Evolutionary conservation across 2,797 vertebrate species (phyloP).

Genomic region (Zonotrichia albicollis): DNA sequence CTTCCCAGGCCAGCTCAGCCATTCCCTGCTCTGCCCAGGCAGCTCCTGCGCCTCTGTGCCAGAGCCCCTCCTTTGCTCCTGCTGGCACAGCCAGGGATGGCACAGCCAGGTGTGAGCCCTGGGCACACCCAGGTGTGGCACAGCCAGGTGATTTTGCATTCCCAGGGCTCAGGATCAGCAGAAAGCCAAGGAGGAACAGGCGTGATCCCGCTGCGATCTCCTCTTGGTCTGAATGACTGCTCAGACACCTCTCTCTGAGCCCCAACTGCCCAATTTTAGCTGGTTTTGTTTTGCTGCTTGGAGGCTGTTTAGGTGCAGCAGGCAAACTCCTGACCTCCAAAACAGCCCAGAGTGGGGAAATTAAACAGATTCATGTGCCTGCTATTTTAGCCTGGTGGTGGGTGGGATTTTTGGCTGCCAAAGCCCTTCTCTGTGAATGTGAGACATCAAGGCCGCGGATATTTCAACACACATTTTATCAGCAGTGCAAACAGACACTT

Average conservation of each 20-base stretch:
- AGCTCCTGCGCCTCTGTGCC: background rate
- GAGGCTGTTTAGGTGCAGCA: background rate
- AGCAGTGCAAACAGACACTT: conserved; percentile 50
- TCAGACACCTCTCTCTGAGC: background rate
- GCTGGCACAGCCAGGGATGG: background rate
- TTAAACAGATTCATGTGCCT: background rate
- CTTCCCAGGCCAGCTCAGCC: background rate
- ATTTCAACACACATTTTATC: conserved; percentile 44
- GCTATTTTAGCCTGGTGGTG: background rate
- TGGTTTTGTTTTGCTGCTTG: background rate
- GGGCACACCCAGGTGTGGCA: background rate
- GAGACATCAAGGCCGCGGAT: conserved; percentile 30
- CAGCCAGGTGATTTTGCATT: fast-evolving
- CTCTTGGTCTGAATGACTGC: background rate
- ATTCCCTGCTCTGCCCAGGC: fast-evolving
- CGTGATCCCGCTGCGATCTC: background rate
- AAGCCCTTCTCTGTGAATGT: background rate
- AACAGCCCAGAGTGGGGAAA: background rate
- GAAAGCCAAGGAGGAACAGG: background rate
- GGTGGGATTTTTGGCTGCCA: conserved; percentile 50
- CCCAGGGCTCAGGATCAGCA: background rate
- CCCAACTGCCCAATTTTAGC: background rate
- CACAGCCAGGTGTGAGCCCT: background rate
- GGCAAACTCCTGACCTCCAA: background rate
- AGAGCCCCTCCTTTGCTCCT: background rate